Evolutionary conservation across 2,113 vertebrate species (phyloP).

Genomic region (Actinemys pallida): DNA sequence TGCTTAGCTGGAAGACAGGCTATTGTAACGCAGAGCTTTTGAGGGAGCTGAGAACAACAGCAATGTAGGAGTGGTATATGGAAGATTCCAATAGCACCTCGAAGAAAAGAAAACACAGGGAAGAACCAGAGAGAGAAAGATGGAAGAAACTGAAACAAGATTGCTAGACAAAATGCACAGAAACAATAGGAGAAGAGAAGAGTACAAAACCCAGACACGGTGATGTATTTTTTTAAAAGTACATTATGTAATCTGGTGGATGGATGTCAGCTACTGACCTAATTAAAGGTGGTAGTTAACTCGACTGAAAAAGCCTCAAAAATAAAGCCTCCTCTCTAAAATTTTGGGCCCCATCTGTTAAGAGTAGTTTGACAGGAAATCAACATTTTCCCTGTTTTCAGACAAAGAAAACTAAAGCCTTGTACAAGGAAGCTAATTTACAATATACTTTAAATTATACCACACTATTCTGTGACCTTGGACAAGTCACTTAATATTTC

Average conservation of each 20-base stretch:
- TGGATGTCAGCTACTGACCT: neutral
- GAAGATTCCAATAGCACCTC: neutral
- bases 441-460: rapidly evolving
- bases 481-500: neutral
- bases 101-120: neutral
- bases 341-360: neutral
- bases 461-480: neutral
- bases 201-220: neutral
- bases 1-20: neutral
- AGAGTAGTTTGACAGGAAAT: neutral
- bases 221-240: neutral
- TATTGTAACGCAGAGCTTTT: neutral
- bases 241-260: neutral
- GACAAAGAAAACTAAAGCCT: neutral
- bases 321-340: neutral
- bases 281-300: neutral
- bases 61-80: rapidly evolving
- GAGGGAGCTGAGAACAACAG: neutral
- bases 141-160: neutral
- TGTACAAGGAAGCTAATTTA: neutral
- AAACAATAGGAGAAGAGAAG: neutral
- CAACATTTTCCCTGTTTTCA: neutral
- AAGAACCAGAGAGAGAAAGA: neutral
- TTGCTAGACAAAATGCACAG: neutral
- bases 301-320: neutral